These are phyloP conservation scores for Leistus spinibarbis DNA, from an alignment of 2,888 invertebrate genomes.

Conservation along the genomic window DNA sequence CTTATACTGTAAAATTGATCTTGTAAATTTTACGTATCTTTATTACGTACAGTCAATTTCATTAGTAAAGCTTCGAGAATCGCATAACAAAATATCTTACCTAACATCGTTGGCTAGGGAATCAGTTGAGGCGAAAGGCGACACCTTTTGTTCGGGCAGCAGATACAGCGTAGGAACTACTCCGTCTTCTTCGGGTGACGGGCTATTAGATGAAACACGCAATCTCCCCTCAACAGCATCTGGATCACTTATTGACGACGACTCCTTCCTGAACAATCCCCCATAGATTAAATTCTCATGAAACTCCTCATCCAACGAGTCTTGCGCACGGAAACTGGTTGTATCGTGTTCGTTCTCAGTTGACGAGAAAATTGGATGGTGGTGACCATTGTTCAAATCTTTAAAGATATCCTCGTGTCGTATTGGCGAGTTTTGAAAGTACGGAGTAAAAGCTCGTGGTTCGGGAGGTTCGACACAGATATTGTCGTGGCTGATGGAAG, in stretches of 20 bases:
- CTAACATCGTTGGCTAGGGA: slow-evolving; percentile 79
- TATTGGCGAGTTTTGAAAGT: slow-evolving; percentile 64
- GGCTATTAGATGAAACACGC: slow-evolving; percentile 28
- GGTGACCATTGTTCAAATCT: slow-evolving; percentile 44
- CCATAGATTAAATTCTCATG: slow-evolving; percentile 81
- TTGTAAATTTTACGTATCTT: background rate
- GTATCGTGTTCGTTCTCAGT: slow-evolving; percentile 41
- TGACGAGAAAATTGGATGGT: slow-evolving; percentile 17
- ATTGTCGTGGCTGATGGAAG: slow-evolving; percentile 69
- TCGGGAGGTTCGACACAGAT: slow-evolving; percentile 53
- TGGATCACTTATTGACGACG: slow-evolving; percentile 54
- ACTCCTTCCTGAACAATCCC: slow-evolving; percentile 74
- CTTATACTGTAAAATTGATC: no score
- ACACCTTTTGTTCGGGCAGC: slow-evolving; percentile 61
- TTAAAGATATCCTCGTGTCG: slow-evolving; percentile 65
- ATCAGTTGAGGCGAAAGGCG: slow-evolving; percentile 82
- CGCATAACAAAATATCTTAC: slow-evolving; percentile 42
- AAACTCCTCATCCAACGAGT: slow-evolving; percentile 72
- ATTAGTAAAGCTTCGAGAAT: background rate
- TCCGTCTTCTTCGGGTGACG: slow-evolving; percentile 59
- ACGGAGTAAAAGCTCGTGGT: slow-evolving; percentile 49
- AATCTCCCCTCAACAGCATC: slow-evolving; percentile 42
- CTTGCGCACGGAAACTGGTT: slow-evolving; percentile 51
- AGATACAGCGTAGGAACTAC: slow-evolving; percentile 57
- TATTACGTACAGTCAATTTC: background rate